phyloP scores from a whole-genome alignment of 2,797 vertebrate genomes.

The Tapirus indicus region DNA sequence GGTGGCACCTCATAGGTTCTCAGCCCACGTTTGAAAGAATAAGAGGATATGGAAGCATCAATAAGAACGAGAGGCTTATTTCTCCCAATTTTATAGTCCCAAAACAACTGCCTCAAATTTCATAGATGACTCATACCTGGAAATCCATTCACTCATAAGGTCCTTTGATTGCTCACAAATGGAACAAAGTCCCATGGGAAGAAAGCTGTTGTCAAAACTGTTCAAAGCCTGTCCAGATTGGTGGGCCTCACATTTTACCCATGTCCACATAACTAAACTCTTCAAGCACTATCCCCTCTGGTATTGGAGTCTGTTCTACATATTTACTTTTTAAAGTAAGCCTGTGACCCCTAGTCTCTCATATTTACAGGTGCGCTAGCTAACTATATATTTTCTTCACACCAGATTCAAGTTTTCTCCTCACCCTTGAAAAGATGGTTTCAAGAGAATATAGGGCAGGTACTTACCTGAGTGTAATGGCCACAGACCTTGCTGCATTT shows the following conservation, averaged over 20 bases:
- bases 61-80: not conserved
- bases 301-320: not conserved
- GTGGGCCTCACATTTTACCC: not conserved
- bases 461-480: conserved; percentile 93
- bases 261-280: not conserved
- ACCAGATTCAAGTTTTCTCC: not conserved
- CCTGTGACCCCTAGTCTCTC: not conserved
- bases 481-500: conserved; percentile 81
- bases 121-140: not conserved
- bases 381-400: not conserved
- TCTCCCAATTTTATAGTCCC: not conserved
- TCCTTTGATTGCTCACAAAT: not conserved
- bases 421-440: not conserved
- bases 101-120: not conserved
- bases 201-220: not conserved
- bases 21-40: not conserved
- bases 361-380: not conserved
- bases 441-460: not conserved
- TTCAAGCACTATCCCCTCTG: not conserved
- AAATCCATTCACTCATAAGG: not conserved
- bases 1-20: not conserved
- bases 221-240: not conserved
- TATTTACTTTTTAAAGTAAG: not conserved
- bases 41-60: not conserved
- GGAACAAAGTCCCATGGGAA: not conserved